Evolutionary conservation across 2,888 invertebrate species (phyloP).

Genomic region (Synergus umbraculus): DNA sequence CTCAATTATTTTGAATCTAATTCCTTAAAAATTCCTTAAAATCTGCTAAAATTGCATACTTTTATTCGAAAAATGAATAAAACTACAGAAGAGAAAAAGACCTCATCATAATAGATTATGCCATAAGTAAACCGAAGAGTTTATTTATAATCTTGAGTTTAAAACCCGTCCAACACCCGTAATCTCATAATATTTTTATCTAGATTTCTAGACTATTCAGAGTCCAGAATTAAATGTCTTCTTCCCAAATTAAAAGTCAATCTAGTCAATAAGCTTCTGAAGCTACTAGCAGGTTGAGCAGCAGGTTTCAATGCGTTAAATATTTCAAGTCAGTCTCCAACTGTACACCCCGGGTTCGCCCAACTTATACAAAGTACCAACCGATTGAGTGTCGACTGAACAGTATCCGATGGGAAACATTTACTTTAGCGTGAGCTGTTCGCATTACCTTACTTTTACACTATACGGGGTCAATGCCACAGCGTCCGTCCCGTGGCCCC

Average conservation of each 20-base stretch:
- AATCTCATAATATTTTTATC: too few species aligned
- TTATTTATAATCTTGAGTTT: too few species aligned
- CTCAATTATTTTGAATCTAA: too few species aligned
- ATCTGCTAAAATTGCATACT: too few species aligned
- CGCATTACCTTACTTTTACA: slow-evolving; percentile 72
- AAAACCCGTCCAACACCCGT: too few species aligned
- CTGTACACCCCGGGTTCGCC: slow-evolving; percentile 18
- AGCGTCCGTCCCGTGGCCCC: slow-evolving; percentile 70
- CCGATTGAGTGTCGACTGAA: slow-evolving; percentile 39
- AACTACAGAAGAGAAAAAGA: too few species aligned
- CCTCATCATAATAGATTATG: too few species aligned
- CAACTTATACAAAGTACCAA: slow-evolving; percentile 10
- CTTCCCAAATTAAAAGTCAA: not conserved
- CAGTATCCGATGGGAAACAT: slow-evolving; percentile 40
- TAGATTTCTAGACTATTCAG: too few species aligned
- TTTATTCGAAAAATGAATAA: too few species aligned
- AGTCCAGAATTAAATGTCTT: not conserved
- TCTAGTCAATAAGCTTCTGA: not conserved
- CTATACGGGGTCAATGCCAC: slow-evolving; percentile 75
- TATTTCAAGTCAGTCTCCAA: not conserved
- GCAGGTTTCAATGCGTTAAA: not conserved
- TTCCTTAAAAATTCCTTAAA: too few species aligned
- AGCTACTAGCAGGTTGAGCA: not conserved
- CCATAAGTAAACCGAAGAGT: too few species aligned
- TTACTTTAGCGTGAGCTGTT: slow-evolving; percentile 67